Evolutionary conservation across 2,797 vertebrate species (phyloP).

Genomic region (Cirrhinus molitorella): DNA sequence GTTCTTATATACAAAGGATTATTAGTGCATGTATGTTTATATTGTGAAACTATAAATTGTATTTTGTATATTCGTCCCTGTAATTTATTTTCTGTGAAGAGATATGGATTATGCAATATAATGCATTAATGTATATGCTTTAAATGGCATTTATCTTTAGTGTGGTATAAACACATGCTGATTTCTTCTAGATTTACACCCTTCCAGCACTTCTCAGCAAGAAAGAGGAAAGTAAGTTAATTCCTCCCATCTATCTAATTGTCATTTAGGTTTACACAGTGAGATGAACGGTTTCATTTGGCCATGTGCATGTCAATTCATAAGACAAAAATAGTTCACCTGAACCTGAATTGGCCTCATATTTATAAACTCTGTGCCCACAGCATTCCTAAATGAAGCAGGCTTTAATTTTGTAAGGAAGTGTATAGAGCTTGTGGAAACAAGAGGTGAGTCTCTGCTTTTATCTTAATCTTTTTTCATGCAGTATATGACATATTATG

Average conservation of each 20-base stretch:
- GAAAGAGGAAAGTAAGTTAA: slow-evolving; percentile 96
- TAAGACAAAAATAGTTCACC: slow-evolving; percentile 1
- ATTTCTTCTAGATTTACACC: slow-evolving; percentile 89
- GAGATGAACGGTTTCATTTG: not conserved
- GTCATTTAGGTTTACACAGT: not conserved
- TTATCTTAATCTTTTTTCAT: not conserved
- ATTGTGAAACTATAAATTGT: slow-evolving; percentile 15
- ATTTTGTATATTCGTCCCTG: not conserved
- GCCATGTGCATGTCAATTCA: not conserved
- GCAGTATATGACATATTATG: not conserved
- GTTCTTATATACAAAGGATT: slow-evolving; percentile 26
- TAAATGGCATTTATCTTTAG: slow-evolving; percentile 7
- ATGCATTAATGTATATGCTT: slow-evolving; percentile 27
- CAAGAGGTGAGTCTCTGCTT: slow-evolving; percentile 74
- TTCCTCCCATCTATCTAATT: not conserved
- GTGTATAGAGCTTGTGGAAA: slow-evolving; percentile 94
- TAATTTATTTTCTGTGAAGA: not conserved
- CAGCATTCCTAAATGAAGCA: slow-evolving; percentile 94
- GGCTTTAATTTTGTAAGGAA: slow-evolving; percentile 95
- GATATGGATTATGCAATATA: not conserved
- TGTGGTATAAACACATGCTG: slow-evolving; percentile 23
- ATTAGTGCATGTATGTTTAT: slow-evolving; percentile 18
- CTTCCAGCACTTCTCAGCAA: slow-evolving; percentile 96
- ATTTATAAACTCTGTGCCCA: slow-evolving; percentile 54
- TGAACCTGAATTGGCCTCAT: not conserved